phyloP scores from a whole-genome alignment of 2,113 vertebrate species.

The Hepsetus odoe region DNA sequence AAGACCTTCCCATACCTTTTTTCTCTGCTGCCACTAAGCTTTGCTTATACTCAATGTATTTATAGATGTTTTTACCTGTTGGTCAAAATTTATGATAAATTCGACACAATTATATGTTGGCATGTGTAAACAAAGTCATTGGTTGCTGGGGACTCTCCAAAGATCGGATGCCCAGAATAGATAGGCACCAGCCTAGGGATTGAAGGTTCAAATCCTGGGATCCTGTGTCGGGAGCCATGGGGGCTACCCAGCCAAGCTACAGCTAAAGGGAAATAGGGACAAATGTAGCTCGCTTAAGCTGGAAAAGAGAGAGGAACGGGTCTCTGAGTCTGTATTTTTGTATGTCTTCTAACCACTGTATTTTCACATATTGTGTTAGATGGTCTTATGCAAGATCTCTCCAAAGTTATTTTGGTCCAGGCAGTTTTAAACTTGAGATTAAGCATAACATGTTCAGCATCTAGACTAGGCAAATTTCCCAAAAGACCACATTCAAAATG shows the following conservation, averaged over 20 bases:
- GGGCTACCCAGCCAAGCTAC: constrained; percentile 37
- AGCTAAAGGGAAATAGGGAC: constrained; percentile 25
- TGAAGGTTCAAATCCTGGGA: constrained; percentile 74
- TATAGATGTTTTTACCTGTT: background rate
- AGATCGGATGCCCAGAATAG: constrained; percentile 73
- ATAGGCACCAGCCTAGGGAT: constrained; percentile 66
- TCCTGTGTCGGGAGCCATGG: constrained; percentile 67
- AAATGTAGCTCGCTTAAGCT: constrained; percentile 51
- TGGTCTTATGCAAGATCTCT: background rate
- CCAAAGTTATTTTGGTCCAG: background rate
- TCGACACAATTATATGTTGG: constrained; percentile 50
- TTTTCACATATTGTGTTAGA: background rate
- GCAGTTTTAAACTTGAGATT: constrained; percentile 4
- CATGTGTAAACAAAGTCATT: constrained; percentile 71
- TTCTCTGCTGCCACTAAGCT: too few relatives aligned
- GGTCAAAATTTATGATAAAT: constrained; percentile 64
- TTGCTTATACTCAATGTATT: background rate
- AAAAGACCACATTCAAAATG: constrained; percentile 18
- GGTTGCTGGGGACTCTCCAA: constrained; percentile 73
- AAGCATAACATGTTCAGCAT: constrained; percentile 1
- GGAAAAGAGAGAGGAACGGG: background rate
- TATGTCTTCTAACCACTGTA: too few relatives aligned
- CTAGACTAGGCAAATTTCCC: constrained; percentile 1
- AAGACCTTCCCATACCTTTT: background rate
- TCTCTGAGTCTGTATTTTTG: background rate